Evolutionary conservation across 2,113 vertebrate genomes (phyloP).

Genomic region (Oreochromis tanganicae): DNA sequence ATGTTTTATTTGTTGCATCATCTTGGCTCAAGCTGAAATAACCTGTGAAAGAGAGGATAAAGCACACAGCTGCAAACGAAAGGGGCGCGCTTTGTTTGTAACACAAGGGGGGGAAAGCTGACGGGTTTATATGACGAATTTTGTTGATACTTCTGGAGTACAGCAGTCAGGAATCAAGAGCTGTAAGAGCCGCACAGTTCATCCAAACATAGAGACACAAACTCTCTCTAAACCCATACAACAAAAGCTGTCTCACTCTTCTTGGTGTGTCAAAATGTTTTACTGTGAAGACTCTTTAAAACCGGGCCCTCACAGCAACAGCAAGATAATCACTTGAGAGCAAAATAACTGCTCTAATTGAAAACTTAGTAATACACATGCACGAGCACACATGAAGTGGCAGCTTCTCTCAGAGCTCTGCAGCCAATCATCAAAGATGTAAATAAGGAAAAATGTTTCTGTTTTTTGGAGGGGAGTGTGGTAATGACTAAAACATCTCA

Average conservation of each 20-base stretch:
- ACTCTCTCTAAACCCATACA: not conserved
- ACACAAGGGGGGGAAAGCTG: not conserved
- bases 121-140: fast-evolving
- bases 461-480: not conserved
- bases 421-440: not conserved
- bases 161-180: not conserved
- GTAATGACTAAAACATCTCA: not conserved
- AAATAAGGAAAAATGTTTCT: not conserved
- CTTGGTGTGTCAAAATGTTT: not conserved
- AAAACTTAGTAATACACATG: not conserved
- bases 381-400: not conserved
- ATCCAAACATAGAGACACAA: not conserved
- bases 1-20: not conserved
- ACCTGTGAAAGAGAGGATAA: not conserved
- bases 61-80: not conserved
- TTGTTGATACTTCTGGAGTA: not conserved
- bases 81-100: not conserved
- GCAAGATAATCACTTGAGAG: not conserved
- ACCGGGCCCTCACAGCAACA: not conserved
- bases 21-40: not conserved
- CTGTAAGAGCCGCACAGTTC: not conserved
- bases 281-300: not conserved
- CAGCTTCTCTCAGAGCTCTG: not conserved
- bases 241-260: not conserved
- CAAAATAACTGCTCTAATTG: not conserved